Evolutionary conservation across 2,113 vertebrate species (phyloP).

Genomic region (Sterna hirundo): DNA sequence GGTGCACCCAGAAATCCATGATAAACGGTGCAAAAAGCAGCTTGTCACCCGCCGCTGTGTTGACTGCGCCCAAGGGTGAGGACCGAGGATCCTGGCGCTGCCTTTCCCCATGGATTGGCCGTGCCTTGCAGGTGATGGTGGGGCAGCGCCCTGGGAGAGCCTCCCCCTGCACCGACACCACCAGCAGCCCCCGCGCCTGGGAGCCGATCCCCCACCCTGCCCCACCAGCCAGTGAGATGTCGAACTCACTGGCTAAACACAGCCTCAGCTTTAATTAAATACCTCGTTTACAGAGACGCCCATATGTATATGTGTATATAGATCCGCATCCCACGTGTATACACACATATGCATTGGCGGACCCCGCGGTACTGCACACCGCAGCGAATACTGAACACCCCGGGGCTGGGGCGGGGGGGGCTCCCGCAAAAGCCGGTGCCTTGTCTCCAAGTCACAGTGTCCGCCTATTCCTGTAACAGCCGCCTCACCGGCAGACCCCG

Average conservation of each 20-base stretch:
- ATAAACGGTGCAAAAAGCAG: neutral
- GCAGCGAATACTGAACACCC: accelerated
- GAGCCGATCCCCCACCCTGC: neutral
- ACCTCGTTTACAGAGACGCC: neutral
- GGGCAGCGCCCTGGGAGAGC: no score
- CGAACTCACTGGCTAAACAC: neutral
- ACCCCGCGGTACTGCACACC: neutral
- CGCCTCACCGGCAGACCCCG: neutral
- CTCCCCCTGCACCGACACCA: neutral
- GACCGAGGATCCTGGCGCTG: accelerated
- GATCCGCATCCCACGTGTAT: accelerated
- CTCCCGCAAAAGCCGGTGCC: neutral
- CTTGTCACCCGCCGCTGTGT: accelerated
- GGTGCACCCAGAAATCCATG: neutral
- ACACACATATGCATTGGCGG: accelerated
- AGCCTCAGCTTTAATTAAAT: constrained; percentile 30
- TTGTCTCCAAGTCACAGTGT: neutral
- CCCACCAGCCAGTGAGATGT: accelerated
- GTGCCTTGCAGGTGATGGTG: neutral
- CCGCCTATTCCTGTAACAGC: neutral
- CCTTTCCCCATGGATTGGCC: accelerated
- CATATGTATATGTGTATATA: accelerated
- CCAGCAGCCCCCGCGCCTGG: accelerated
- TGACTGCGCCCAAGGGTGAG: neutral
- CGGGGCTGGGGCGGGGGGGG: neutral